Evolutionary conservation across 2,888 invertebrate species (phyloP), one percentile per base, ranked within the genome.

Genomic region (Xestia c-nigrum): DNA sequence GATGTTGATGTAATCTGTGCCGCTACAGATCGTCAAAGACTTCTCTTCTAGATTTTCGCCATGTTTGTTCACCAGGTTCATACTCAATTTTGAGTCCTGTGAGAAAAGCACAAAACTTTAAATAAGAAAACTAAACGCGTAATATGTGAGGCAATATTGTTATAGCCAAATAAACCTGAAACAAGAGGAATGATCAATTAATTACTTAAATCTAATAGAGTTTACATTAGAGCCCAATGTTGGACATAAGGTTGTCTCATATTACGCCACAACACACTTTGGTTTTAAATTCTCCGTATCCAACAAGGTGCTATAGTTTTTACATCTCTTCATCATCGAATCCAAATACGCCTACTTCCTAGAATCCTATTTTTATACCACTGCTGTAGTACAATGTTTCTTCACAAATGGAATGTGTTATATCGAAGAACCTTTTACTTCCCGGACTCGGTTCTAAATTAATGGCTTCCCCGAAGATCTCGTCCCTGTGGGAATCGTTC

Each of bases 1-100:
- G 94, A 99, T 99, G 96, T 99, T 99, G 93, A 99, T 99, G 95
- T 99, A 99, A 96, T 99, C 99, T 24, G 99, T 99, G 19, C 99
- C 99, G 92, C 99, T 99, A 96, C 99, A 99, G 91, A 99, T 99
- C 80, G 99, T 99, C 70, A 99, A 97, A 9, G 99, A 99, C 92
- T 99, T 98, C 83, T 99, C 99, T 90, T 99, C 99, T 84, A 99
- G 93, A 81, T 97, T 97, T 86, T 97, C 97, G 3, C 99, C 98
- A 91, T 99, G 98, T 91, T 99, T 98, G 92, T 97, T 98, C 72
- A 97, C 95, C 74, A 99, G 96, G 92, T 98, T 98, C 91, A 97
- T 97, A 83, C 97, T 97, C 73, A 99, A 96, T 93, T 99, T 98
- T 0, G 98, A 97, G 94, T 99, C 99, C 98, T 99, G 95, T 86